These are phyloP conservation scores for Achroia grisella DNA, from an alignment of 1,140 invertebrate genomes.

Conservation along the genomic window DNA sequence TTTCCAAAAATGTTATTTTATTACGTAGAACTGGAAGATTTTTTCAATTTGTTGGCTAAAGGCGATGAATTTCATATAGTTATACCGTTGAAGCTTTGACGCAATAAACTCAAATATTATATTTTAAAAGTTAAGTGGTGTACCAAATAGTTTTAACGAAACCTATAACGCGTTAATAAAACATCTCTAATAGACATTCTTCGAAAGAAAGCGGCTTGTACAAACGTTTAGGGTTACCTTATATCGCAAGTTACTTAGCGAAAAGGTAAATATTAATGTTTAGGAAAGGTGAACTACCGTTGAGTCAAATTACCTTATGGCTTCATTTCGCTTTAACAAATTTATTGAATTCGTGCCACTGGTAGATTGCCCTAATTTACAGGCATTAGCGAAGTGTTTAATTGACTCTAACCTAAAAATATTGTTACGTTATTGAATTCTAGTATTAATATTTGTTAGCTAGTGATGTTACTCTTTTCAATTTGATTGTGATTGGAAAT, in stretches of 20 bases:
- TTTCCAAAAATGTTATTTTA: too few relatives aligned
- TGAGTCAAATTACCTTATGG: constrained; percentile 51
- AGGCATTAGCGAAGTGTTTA: constrained; percentile 23
- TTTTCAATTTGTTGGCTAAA: too few relatives aligned
- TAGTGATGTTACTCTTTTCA: too few relatives aligned
- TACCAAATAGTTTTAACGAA: too few relatives aligned
- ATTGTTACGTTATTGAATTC: background rate
- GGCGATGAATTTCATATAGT: too few relatives aligned
- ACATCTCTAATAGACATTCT: constrained; percentile 13
- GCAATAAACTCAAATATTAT: background rate
- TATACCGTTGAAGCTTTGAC: too few relatives aligned
- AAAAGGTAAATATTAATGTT: constrained; percentile 52
- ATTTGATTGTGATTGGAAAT: too few relatives aligned
- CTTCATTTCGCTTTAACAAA: constrained; percentile 67
- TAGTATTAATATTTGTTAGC: too few relatives aligned
- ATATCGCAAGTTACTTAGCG: constrained; percentile 51
- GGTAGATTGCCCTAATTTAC: constrained; percentile 24
- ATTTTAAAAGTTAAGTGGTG: constrained; percentile 1
- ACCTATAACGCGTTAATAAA: too few relatives aligned
- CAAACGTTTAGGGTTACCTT: constrained; percentile 44
- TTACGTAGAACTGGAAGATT: too few relatives aligned
- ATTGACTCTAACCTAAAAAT: constrained; percentile 1
- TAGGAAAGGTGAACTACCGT: constrained; percentile 39
- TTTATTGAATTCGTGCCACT: constrained; percentile 63
- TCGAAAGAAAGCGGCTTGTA: constrained; percentile 40